A percentile compares a stretch with the other conserved stretches of the same genome.
These are phyloP conservation scores for Polymixis lichenea DNA, from an alignment of 2,888 invertebrate genomes.

Conservation along the genomic window DNA sequence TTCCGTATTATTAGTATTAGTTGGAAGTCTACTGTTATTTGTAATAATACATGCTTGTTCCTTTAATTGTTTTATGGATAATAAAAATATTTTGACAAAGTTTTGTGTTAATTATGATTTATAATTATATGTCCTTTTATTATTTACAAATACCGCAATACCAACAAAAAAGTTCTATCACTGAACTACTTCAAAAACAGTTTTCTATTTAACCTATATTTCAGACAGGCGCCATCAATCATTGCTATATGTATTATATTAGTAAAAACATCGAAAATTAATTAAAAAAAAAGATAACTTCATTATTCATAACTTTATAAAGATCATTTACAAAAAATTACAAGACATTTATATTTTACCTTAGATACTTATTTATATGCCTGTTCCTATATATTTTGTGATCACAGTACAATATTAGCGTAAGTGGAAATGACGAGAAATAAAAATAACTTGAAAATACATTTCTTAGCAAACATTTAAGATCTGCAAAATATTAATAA, in stretches of 20 bases:
- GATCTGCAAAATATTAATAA: constrained; percentile 17
- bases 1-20: constrained; percentile 69
- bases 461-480: constrained; percentile 28
- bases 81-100: constrained; percentile 74
- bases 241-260: neutral
- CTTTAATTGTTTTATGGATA: constrained; percentile 74
- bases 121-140: neutral
- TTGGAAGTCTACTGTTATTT: constrained; percentile 64
- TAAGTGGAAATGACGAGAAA: constrained; percentile 60
- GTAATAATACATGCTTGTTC: constrained; percentile 76
- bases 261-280: constrained; percentile 6
- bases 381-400: constrained; percentile 52
- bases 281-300: constrained; percentile 46
- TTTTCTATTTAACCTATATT: neutral
- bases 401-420: constrained; percentile 64
- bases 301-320: constrained; percentile 66
- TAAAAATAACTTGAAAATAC: constrained; percentile 15
- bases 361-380: constrained; percentile 65
- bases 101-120: constrained; percentile 6
- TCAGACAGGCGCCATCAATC: neutral
- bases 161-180: no score
- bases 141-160: no score
- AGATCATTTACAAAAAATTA: constrained; percentile 69
- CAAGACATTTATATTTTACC: constrained; percentile 64
- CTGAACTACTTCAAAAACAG: neutral